Evolutionary conservation across 2,113 vertebrate genomes (phyloP).

Genomic region (Desmodus rotundus): DNA sequence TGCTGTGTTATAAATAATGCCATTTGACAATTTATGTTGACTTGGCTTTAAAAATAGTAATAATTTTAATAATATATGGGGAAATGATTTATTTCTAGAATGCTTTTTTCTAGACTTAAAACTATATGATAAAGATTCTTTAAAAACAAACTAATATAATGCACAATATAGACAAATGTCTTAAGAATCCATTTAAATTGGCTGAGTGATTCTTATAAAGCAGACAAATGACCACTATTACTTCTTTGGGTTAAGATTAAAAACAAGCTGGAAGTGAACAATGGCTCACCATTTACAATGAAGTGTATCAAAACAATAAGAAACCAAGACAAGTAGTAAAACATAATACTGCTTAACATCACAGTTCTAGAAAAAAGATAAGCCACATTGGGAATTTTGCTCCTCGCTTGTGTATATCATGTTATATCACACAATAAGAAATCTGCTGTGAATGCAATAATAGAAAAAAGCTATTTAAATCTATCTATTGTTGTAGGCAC

Average conservation of each 20-base stretch:
- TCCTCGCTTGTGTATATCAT: constrained; percentile 23
- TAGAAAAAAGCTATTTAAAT: constrained; percentile 35
- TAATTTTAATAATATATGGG: constrained; percentile 3
- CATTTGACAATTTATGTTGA: not conserved
- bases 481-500: constrained; percentile 21
- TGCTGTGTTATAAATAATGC: not conserved
- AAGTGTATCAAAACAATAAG: constrained; percentile 52
- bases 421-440: constrained; percentile 35
- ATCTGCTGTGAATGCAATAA: constrained; percentile 50
- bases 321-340: constrained; percentile 48
- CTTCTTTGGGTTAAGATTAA: constrained; percentile 37
- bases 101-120: constrained; percentile 9
- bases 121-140: not conserved
- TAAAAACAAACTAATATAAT: not conserved
- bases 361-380: constrained; percentile 14
- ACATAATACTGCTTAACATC: not conserved
- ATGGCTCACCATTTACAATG: not conserved
- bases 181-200: constrained; percentile 31
- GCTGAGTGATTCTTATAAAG: constrained; percentile 17
- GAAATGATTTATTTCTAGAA: constrained; percentile 1
- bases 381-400: constrained; percentile 43
- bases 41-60: not conserved
- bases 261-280: constrained; percentile 40
- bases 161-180: not conserved
- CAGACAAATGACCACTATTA: not conserved